These are phyloP conservation scores for Sitta europaea DNA, from an alignment of 2,113 vertebrate genomes.

Conservation along the genomic window DNA sequence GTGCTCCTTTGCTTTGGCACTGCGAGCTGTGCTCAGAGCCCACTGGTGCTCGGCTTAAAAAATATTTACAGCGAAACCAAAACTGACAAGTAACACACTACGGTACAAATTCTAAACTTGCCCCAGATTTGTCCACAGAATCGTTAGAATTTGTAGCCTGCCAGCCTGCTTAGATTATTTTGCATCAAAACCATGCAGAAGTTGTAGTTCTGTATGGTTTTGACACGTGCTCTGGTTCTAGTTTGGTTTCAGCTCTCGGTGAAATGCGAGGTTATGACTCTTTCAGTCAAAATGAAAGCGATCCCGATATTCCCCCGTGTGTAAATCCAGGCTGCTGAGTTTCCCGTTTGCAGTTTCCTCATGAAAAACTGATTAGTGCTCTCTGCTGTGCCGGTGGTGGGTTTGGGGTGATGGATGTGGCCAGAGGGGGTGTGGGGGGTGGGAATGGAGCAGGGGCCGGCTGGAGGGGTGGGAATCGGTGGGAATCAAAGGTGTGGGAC, in stretches of 20 bases:
- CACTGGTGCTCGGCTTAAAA: not conserved
- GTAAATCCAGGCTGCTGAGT: conserved; percentile 61
- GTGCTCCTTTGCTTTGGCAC: not conserved
- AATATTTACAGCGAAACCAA: conserved; percentile 33
- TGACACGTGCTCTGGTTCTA: conserved; percentile 60
- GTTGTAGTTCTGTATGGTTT: conserved; percentile 11
- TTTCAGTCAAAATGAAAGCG: conserved; percentile 50
- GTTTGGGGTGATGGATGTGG: not conserved
- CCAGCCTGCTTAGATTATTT: conserved; percentile 58
- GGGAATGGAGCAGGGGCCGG: not conserved
- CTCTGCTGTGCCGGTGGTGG: fast-evolving
- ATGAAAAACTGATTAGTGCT: not conserved
- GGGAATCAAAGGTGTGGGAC: not conserved
- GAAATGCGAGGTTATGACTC: conserved; percentile 57
- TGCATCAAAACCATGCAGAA: conserved; percentile 52
- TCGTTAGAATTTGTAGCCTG: conserved; percentile 61
- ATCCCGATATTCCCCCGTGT: conserved; percentile 26
- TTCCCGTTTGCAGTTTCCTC: conserved; percentile 12
- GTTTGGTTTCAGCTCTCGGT: conserved; percentile 34
- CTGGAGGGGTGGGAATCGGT: not conserved
- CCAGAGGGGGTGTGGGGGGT: not conserved
- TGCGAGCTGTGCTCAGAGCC: not conserved
- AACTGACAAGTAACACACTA: conserved; percentile 51
- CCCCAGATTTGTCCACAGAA: conserved; percentile 56
- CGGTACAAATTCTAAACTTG: conserved; percentile 47